Conservation (phyloP, 2,888 invertebrate genomes). For the Nephrotoma guestfalica region DNA sequence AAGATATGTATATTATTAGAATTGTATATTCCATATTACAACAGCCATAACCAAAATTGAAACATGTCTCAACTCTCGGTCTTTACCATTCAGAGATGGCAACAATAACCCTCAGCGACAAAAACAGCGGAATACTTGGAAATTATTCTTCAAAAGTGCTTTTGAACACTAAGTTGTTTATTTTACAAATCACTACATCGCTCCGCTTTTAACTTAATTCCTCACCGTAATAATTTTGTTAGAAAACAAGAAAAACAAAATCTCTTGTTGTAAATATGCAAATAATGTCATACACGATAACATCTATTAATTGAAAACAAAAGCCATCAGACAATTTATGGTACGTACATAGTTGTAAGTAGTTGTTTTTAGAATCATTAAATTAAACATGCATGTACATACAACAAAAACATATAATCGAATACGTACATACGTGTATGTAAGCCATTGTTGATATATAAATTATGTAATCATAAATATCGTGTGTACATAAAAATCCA, state of each 20-base stretch:
- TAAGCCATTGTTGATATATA: not conserved
- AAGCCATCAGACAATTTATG: not conserved
- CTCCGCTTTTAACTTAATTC: not conserved
- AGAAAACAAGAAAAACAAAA: not conserved
- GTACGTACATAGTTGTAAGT: not conserved
- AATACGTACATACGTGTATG: not conserved
- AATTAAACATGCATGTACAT: not conserved
- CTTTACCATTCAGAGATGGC: no score
- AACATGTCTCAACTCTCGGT: no score
- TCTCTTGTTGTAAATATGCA: not conserved
- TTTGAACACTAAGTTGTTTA: no score
- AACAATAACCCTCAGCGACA: no score
- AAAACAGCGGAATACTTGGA: no score
- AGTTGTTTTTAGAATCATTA: not conserved
- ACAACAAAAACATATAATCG: not conserved
- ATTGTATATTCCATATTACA: no score
- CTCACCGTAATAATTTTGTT: not conserved
- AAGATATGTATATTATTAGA: no score
- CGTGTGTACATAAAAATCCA: not conserved
- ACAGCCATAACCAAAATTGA: no score
- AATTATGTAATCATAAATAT: not conserved
- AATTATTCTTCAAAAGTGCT: no score
- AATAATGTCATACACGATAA: not conserved
- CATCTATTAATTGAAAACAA: not conserved
- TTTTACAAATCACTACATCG: not conserved